Conservation (phyloP, 1,140 invertebrate genomes). For the Geopemphigus sp. region DNA sequence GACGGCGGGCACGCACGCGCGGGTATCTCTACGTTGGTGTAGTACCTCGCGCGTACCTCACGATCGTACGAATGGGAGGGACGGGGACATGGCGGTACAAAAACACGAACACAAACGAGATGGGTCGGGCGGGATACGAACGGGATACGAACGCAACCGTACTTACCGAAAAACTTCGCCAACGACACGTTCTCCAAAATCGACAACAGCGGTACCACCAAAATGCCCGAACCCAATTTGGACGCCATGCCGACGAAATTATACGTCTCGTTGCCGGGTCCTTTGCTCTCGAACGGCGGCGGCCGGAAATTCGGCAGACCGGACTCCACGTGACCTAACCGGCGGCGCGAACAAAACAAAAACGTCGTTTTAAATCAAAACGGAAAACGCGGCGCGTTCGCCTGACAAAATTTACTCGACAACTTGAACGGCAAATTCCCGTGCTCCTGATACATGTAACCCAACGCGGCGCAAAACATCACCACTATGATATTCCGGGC, state of each 20-base stretch:
- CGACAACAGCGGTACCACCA: conserved; percentile 74
- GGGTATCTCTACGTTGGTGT: no score
- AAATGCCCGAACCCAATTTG: conserved; percentile 69
- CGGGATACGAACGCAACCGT: no score
- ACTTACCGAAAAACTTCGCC: conserved; percentile 73
- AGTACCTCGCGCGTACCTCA: no score
- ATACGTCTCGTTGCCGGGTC: conserved; percentile 68
- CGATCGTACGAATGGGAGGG: no score
- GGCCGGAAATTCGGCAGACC: conserved; percentile 65
- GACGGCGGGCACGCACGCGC: no score
- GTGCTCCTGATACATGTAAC: conserved; percentile 63
- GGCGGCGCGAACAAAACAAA: no score
- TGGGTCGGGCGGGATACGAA: no score
- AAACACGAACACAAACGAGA: no score
- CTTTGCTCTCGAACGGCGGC: conserved; percentile 65
- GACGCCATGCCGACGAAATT: conserved; percentile 67
- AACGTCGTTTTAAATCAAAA: no score
- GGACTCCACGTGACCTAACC: conserved; percentile 67
- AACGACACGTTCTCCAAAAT: conserved; percentile 79
- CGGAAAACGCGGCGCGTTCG: no score
- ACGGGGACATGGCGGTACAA: no score
- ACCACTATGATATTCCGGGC: conserved; percentile 77
- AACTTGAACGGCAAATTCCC: conserved; percentile 67
- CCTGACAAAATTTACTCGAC: no score
- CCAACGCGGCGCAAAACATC: conserved; percentile 65